Percentiles rank a stretch among this genome's conserved stretches.
phyloP scores from a whole-genome alignment of 2,113 vertebrate genomes.

The Sorex fumeus region DNA sequence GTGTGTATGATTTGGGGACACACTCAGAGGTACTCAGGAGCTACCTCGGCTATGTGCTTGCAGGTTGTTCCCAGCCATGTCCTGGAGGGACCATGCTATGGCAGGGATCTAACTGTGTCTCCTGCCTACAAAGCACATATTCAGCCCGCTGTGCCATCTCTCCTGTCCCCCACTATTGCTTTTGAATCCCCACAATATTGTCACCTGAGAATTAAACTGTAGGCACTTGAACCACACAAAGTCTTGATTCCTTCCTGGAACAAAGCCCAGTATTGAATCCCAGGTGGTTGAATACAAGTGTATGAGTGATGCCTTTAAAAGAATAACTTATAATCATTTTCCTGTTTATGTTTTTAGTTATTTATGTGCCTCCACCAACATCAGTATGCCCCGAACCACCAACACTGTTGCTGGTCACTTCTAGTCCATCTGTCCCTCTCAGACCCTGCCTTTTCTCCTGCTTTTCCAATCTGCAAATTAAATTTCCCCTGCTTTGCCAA shows the following conservation, averaged over 20 bases:
- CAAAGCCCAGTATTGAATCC: neutral
- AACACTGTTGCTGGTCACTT: neutral
- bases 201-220: neutral
- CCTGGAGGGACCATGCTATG: too few species aligned
- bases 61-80: too few species aligned
- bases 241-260: neutral
- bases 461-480: conserved; percentile 23
- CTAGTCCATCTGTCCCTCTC: neutral
- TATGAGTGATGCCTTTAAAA: neutral
- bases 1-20: too few species aligned
- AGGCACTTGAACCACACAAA: neutral
- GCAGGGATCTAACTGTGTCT: too few species aligned
- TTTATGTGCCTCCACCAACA: neutral
- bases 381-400: neutral
- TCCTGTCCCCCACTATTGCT: neutral
- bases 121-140: too few species aligned
- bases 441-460: neutral
- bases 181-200: neutral
- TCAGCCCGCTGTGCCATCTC: neutral
- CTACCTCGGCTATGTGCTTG: too few species aligned
- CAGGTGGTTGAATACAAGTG: neutral
- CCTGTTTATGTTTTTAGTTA: neutral
- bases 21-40: too few species aligned
- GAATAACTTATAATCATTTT: neutral
- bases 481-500: neutral